Conservation (phyloP, 2,888 invertebrate genomes). For the Plebejus melissa region DNA sequence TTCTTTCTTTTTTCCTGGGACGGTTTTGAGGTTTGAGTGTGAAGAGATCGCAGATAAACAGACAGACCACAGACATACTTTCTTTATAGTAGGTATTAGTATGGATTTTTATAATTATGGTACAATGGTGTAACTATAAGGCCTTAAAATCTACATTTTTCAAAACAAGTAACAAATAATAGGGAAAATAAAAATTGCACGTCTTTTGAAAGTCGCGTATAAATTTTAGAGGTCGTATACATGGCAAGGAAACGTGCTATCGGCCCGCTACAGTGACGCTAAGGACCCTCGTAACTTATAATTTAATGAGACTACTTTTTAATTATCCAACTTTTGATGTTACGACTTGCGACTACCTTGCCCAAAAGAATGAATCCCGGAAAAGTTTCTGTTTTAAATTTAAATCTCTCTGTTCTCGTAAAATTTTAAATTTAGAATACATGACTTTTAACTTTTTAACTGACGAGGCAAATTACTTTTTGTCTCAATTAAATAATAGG, state of each 20-base stretch:
- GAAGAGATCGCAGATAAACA: no score
- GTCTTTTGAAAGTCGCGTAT: not conserved
- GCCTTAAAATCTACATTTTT: not conserved
- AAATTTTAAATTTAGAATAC: slow-evolving; percentile 8
- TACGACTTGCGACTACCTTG: not conserved
- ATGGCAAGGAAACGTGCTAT: not conserved
- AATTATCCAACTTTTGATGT: slow-evolving; percentile 11
- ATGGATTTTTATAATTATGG: no score
- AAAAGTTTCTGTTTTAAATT: not conserved
- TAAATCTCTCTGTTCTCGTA: not conserved
- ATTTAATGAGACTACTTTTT: slow-evolving; percentile 15
- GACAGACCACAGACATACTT: no score
- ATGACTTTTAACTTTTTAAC: not conserved
- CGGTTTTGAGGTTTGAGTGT: no score
- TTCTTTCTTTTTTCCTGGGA: no score
- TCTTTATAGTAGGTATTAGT: no score
- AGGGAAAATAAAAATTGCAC: not conserved
- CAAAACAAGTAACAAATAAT: not conserved
- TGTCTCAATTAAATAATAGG: not conserved
- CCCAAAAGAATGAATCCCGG: not conserved
- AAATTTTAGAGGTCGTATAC: not conserved
- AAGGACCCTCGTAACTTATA: slow-evolving; percentile 4
- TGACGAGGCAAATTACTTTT: not conserved
- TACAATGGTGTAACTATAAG: no score
- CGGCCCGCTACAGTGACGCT: not conserved